Base-by-base conservation (phyloP, 2,113 vertebrate genomes). In the Pelobates fuscus region DNA sequence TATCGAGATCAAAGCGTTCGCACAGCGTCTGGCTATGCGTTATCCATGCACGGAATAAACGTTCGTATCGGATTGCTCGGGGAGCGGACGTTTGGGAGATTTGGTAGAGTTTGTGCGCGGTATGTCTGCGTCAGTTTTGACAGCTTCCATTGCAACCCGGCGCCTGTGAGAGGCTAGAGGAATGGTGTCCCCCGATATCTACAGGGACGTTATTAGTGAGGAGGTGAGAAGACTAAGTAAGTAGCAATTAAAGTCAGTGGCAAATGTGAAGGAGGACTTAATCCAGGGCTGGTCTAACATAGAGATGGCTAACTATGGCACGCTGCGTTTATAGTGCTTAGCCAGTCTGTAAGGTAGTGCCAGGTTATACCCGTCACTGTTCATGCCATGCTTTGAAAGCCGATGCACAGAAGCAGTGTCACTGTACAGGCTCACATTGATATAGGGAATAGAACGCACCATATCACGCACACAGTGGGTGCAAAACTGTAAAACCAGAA, bases 141-240 rank as follows among this genome's bases (percentile, higher is more conserved):
- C 73, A 77, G 73, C 73, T 68, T 60, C 54, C 57, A 32, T 57
- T 61, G 73, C 64, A 64, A 37, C 27, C 49, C 65, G 73, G 73
- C 73, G 65, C 57, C 73, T 77, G 41, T 60, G 64, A 68, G 65
- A 49, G 14, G 23, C 20, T 8, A 30, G 27, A 63, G 62, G 44
- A 18, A 54, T 59, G 69, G 67, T 25, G 46, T 58, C 63, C 52
- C 27, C 24, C 27, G 24, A 68, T n/a, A n/a, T 41, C 73, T 67
- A 37, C 46, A 60, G 73, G 64, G 55, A 68, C 60, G 44, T 29
- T 15, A 77, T 77, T 60, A 76, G 65, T 64, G 65, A 8, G 65
- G 30, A 68, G 73, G 64, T 77, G 73, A 68, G 65, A 77, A 60
- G 60, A 60, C 55, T 52, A 43, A 77, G 65, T 77, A 68, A 77